Evolutionary conservation across 2,888 invertebrate genomes (phyloP).

Genomic region (Patella ulyssiponensis): DNA sequence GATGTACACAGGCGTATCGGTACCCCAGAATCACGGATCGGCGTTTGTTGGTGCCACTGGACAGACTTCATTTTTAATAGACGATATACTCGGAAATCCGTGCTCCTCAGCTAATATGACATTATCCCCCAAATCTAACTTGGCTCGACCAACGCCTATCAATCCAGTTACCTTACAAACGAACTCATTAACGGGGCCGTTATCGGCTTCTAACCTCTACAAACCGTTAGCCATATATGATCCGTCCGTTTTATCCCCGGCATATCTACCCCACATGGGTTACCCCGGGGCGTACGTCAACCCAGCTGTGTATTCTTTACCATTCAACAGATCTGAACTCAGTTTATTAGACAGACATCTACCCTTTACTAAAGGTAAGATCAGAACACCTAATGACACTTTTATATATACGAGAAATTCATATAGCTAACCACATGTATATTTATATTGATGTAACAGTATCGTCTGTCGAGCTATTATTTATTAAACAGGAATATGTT

Average conservation of each 20-base stretch:
- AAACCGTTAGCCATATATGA: constrained; percentile 55
- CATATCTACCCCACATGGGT: constrained; percentile 1
- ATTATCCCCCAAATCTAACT: constrained; percentile 28
- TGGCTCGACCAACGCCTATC: constrained; percentile 54
- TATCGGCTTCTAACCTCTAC: constrained; percentile 49
- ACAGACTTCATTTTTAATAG: constrained; percentile 52
- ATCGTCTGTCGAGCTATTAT: too few species aligned
- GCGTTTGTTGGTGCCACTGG: constrained; percentile 15
- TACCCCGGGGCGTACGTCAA: neutral
- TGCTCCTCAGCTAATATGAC: constrained; percentile 36
- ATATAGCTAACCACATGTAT: too few species aligned
- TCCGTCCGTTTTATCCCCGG: constrained; percentile 34
- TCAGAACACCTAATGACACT: neutral
- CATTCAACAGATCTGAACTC: neutral
- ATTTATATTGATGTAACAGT: too few species aligned
- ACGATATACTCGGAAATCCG: constrained; percentile 50
- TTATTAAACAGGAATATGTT: too few species aligned
- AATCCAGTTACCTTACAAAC: constrained; percentile 53
- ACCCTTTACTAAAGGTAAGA: neutral
- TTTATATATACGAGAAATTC: too few species aligned
- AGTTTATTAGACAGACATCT: neutral
- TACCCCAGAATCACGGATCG: neutral
- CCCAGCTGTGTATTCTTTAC: constrained; percentile 3
- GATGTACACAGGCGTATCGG: neutral
- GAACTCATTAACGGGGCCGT: constrained; percentile 29